A percentile compares a stretch with the other conserved stretches of the same genome.
phyloP scores from a whole-genome alignment of 2,797 vertebrate species.

The Pelobates cultripes region DNA sequence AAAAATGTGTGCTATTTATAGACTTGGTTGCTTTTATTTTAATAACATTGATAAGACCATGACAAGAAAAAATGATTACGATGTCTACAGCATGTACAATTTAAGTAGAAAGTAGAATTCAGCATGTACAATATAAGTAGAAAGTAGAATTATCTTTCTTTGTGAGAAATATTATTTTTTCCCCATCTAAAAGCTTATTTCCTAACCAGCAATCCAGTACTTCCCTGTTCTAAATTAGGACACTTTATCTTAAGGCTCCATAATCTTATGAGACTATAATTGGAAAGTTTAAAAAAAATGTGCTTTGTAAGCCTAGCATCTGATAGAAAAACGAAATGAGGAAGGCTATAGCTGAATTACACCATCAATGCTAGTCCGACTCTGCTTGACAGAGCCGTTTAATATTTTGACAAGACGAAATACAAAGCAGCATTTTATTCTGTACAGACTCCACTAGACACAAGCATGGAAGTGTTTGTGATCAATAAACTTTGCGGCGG shows the following conservation, averaged over 20 bases:
- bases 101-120: slow-evolving; percentile 70
- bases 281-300: slow-evolving; percentile 79
- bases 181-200: slow-evolving; percentile 71
- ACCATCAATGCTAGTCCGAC: slow-evolving; percentile 81
- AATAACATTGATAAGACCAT: too few relatives aligned
- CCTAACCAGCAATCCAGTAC: slow-evolving; percentile 68
- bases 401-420: slow-evolving; percentile 97
- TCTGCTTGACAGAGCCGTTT: slow-evolving; percentile 90
- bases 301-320: slow-evolving; percentile 79
- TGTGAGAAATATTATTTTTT: slow-evolving; percentile 69
- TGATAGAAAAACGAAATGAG: slow-evolving; percentile 76
- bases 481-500: slow-evolving; percentile 93
- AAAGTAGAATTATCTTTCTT: slow-evolving; percentile 75
- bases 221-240: slow-evolving; percentile 77
- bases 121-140: slow-evolving; percentile 50
- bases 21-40: too few relatives aligned
- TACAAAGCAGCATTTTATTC: slow-evolving; percentile 98
- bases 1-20: too few relatives aligned
- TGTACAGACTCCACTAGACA: slow-evolving; percentile 91
- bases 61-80: too few relatives aligned
- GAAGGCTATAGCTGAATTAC: slow-evolving; percentile 81
- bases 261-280: slow-evolving; percentile 83
- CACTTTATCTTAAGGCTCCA: slow-evolving; percentile 83
- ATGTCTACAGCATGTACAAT: too few relatives aligned
- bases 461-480: slow-evolving; percentile 92